Evolutionary conservation across 1,140 invertebrate genomes (phyloP), one percentile per base, ranked within the genome.

Genomic region (Protaetia brevitarsis): DNA sequence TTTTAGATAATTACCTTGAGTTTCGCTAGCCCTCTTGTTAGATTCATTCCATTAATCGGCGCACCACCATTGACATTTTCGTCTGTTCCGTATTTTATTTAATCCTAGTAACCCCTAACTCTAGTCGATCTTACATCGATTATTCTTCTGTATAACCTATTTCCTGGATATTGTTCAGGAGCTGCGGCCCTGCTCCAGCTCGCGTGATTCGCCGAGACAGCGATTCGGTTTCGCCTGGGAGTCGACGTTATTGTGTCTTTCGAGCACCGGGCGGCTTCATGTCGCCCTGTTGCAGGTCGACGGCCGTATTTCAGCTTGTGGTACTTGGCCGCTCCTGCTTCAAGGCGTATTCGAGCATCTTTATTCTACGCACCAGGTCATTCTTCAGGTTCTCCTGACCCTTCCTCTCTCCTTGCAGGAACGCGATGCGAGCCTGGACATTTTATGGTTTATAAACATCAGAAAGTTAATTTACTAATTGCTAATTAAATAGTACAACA

Each of bases 111-210:
- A 82, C 41, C 93, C 65, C 96, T 86, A 16, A 99, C 96, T 77
- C 96, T 85, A 77, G 97, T 97, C 68, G 96, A 97, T 75, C 97
- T 88, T 57, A 99, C 95, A 85, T 99, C 96, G 76, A 99, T 94
- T 73, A 99, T 98, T 75, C 96, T 96, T 99, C 97, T 72, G 96
- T 97, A 80, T 99, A 99, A 23, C 98, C 98, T 79, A 99, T 98
- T 87, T 99, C 98, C 86, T 97, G 92, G 77, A 77, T 88, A 88
- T 74, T 98, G 95, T 82, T 88, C 70, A 98, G 85, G 76, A 98
- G 86, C 81, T 97, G 95, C 69, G 95, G 85, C 28, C 95, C 95
- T 82, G 78, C 93, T 89, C 94, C 95, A 98, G 71, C 89, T 93
- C 69, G 91, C 88, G 81, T 91, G 92, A 72, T 88, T 89, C 68